Base-by-base conservation (phyloP, 2,888 invertebrate genomes). In the Melinaea menophilus region DNA sequence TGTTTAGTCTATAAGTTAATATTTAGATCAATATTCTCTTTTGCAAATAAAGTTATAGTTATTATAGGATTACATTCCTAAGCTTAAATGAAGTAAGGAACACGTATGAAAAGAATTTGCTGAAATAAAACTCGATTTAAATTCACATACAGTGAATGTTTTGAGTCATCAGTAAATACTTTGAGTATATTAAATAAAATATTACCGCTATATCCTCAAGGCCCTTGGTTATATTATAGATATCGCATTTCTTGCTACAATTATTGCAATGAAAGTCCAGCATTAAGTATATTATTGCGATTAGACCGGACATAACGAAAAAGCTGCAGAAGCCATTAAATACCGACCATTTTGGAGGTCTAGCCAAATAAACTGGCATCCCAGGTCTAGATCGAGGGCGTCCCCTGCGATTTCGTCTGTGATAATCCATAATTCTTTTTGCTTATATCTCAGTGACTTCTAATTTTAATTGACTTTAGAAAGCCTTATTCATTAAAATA, bases 181-280 rank as follows among this genome's bases (percentile, higher is more conserved):
- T 37, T 37, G 37, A 7, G 7, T 2, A 37, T 37, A 2, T 4
- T 37, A 37, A 37, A 37, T 37, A 37, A 7, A 55, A 35, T 62
- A 64, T 77, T 79, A 89, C 89, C 75, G 82, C 72, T 56, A 89
- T 82, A 41, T 82, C 78, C 35, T 82, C 76, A 59, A 90, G 79
- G 63, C 73, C 81, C 66, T 72, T 81, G 0, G 81, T 77, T 22
- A 90, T 74, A 51, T 73, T 76, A 7, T 72, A 73, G 7, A 84
- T 58, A 58, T 85, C 75, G 63, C 70, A 77, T 67, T 77, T 83
- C 2, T 76, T 67, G 12, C 58, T 73, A 64, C 86, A 87, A 35
- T 74, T 73, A 33, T 56, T 75, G 62, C 82, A 86, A 51, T 88
- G 85, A 59, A 81, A 77, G 13, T 87, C 82, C 35, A 88, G 65